Evolutionary conservation across 92 coral and sea anemone genomes (phyloP).

Genomic region (Epizoanthus stellaris): DNA sequence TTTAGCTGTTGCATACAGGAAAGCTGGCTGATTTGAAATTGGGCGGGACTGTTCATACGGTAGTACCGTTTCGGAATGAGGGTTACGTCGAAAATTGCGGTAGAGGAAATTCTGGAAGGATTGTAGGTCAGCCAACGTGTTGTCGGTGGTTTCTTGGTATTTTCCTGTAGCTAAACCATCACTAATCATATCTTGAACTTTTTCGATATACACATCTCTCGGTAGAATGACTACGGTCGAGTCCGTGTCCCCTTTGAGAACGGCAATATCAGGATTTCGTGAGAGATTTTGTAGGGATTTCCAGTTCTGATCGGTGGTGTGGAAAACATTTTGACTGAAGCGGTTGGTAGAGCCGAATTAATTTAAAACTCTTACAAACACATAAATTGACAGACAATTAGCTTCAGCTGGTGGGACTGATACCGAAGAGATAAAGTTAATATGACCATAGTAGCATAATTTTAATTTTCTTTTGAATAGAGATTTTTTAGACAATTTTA

Average conservation of each 20-base stretch:
- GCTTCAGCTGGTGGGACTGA: too few species aligned
- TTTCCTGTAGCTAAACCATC: background rate
- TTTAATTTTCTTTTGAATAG: too few species aligned
- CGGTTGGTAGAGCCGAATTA: constrained; percentile 7
- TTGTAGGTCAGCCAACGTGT: background rate
- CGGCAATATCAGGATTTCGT: constrained; percentile 26
- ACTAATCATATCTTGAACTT: background rate
- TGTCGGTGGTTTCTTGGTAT: constrained; percentile 9
- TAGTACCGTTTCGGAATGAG: background rate
- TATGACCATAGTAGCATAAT: too few species aligned
- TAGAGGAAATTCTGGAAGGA: constrained; percentile 26
- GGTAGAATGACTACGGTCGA: constrained; percentile 23
- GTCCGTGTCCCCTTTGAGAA: constrained; percentile 41
- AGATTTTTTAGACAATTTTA: too few species aligned
- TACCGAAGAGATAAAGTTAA: too few species aligned
- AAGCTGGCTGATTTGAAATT: constrained; percentile 14
- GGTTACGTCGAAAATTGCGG: constrained; percentile 8
- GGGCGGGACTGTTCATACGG: constrained; percentile 16
- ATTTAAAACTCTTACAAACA: too few species aligned
- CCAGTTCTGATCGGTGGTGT: background rate
- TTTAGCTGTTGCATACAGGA: constrained; percentile 38
- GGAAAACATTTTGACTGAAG: constrained; percentile 19
- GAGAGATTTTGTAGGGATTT: constrained; percentile 3
- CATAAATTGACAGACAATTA: too few species aligned
- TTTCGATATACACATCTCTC: background rate